phyloP scores from a whole-genome alignment of 2,113 vertebrate species.

The Smithornis capensis region DNA sequence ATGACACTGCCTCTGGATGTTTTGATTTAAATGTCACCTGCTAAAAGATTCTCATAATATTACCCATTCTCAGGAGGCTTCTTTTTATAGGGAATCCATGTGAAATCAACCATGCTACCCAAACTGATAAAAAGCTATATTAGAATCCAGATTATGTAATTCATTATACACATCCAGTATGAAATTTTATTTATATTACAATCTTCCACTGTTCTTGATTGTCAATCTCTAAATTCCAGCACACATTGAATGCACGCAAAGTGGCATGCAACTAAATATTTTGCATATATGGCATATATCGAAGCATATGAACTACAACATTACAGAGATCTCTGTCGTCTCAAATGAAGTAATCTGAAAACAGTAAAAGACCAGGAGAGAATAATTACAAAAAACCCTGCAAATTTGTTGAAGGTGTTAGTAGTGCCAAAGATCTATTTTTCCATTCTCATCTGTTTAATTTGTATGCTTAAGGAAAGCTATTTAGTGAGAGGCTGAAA shows the following conservation, averaged over 20 bases:
- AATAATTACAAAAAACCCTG: not conserved
- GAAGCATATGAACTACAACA: not conserved
- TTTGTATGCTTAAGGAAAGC: constrained; percentile 60
- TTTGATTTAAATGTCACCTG: not conserved
- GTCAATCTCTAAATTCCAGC: not conserved
- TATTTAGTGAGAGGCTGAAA: constrained; percentile 48
- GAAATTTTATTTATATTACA: not conserved
- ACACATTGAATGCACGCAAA: not conserved
- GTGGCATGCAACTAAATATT: not conserved
- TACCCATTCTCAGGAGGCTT: not conserved
- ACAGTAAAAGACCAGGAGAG: not conserved
- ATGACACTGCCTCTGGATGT: not conserved
- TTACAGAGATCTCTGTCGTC: not conserved
- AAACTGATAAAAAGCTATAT: not conserved
- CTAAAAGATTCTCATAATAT: not conserved
- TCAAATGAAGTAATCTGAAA: not conserved
- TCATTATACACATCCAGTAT: not conserved
- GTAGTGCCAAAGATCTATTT: not conserved
- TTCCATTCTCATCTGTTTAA: constrained; percentile 1
- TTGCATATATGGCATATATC: not conserved
- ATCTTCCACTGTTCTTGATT: not conserved
- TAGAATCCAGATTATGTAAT: not conserved
- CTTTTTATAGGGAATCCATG: not conserved
- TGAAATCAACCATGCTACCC: not conserved
- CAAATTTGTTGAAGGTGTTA: not conserved